Conservation (phyloP, 2,888 invertebrate genomes). For the Scaeva pyrastri region DNA sequence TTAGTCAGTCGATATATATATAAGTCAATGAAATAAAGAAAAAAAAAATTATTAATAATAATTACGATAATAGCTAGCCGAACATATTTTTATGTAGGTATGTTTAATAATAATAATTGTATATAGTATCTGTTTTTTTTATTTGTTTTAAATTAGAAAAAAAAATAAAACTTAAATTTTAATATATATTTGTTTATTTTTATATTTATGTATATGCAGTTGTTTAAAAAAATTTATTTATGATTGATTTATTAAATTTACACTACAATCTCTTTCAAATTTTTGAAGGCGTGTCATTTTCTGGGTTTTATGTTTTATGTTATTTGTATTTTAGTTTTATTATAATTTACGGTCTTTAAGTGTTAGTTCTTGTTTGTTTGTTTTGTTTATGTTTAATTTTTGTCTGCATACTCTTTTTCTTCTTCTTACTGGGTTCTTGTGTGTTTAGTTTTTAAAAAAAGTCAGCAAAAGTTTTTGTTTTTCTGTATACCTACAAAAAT, state of each 20-base stretch:
- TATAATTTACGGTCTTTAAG: conserved; percentile 14
- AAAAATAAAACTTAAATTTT: conserved; percentile 27
- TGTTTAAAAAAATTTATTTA: conserved; percentile 44
- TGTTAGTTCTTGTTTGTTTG: neutral
- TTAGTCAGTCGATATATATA: conserved; percentile 67
- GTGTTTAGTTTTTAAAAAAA: conserved; percentile 25
- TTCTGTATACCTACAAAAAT: conserved; percentile 29
- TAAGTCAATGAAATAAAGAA: conserved; percentile 49
- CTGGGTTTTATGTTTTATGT: conserved; percentile 21
- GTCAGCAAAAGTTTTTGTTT: conserved; percentile 12
- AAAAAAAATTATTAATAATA: conserved; percentile 29
- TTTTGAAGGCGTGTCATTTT: conserved; percentile 65
- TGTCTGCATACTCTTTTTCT: neutral
- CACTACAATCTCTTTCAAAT: conserved; percentile 48
- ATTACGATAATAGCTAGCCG: conserved; percentile 33
- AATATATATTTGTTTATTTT: conserved; percentile 25
- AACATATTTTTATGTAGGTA: conserved; percentile 5
- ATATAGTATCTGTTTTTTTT: conserved; percentile 3
- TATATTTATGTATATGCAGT: conserved; percentile 38
- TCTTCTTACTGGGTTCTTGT: conserved; percentile 30
- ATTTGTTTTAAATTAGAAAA: neutral
- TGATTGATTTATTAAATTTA: conserved; percentile 56
- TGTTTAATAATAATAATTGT: conserved; percentile 14
- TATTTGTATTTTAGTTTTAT: neutral
- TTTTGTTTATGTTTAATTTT: neutral